Conservation (phyloP, 2,888 invertebrate genomes). For the Carabus problematicus region DNA sequence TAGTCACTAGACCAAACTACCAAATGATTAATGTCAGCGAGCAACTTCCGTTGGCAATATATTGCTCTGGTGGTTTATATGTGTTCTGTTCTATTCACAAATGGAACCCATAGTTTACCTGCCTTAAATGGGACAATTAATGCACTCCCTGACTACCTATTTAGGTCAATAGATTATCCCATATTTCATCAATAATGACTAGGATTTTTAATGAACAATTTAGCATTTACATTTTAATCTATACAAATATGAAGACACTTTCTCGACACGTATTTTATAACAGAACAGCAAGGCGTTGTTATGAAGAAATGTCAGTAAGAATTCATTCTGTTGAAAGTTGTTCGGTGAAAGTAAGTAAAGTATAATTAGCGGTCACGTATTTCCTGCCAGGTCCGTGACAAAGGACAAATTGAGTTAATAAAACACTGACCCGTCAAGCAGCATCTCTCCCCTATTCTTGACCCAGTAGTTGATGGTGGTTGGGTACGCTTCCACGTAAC, state of each 20-base stretch:
- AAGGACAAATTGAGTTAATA: conserved; percentile 21
- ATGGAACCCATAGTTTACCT: neutral
- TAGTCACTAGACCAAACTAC: conserved; percentile 4
- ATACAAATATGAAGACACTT: neutral
- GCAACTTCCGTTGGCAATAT: neutral
- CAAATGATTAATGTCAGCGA: conserved; percentile 7
- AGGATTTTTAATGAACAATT: conserved; percentile 1
- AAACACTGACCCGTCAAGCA: conserved; percentile 61
- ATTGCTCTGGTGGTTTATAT: conserved; percentile 7
- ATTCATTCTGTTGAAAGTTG: neutral
- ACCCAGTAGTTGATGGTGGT: conserved; percentile 72
- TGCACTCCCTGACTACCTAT: neutral
- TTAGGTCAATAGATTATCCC: neutral
- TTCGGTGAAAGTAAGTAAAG: neutral
- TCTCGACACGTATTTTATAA: neutral
- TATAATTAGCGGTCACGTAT: conserved; percentile 1
- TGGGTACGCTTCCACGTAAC: conserved; percentile 71
- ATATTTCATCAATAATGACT: neutral
- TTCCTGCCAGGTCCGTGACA: neutral
- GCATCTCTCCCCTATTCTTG: conserved; percentile 63
- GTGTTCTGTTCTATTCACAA: neutral
- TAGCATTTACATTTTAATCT: neutral
- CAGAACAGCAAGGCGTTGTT: too few species aligned
- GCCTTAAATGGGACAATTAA: conserved; percentile 16
- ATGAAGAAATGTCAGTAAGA: too few species aligned